Evolutionary conservation across 2,888 invertebrate species (phyloP), one percentile per base, ranked within the genome.

Genomic region (Ectobius pallidus): DNA sequence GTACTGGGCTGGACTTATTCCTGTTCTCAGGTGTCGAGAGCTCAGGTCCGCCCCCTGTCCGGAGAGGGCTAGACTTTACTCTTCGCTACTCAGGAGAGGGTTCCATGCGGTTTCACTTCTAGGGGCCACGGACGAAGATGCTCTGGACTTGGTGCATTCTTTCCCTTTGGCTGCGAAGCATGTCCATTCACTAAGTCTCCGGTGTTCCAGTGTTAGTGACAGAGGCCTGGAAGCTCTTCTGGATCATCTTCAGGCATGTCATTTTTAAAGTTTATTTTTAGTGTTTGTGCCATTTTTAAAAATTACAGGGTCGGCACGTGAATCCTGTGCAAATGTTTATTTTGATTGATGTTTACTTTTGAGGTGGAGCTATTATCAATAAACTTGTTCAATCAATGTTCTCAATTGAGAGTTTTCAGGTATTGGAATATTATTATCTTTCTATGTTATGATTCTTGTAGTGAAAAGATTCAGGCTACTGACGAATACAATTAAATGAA

Each of bases 191-290:
- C 87, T 97, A 76, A 91, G 93, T 80, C 86, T 97, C 78, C 89
- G 94, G 79, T 95, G 95, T 81, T 95, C 95, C 80, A 95, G 95
- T 79, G 89, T 97, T 81, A 94, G 94, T 39, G 97, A 97, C 85
- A 88, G 94, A 79, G 96, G 96, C 6, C 85, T 97, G 77, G 96
- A 97, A 84, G 90, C 93, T 27, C 87, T 95, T 61, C 84, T 96
- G 80, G 95, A 95, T 86, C 94, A 95, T 84, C 87, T 95, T 77
- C 93, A 94, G 91, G 94, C 93, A 82, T 82, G 81, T 61, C n/a
- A 34, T 34, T n/a, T n/a, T n/a, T n/a, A n/a, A n/a, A n/a, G n/a
- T n/a, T n/a, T n/a, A n/a, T n/a, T n/a, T n/a, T n/a, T n/a, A n/a
- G n/a, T n/a, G n/a, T n/a, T n/a, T n/a, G n/a, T n/a, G n/a, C n/a